Evolutionary conservation across 2,113 vertebrate genomes (phyloP).

Genomic region (Hassar affinis): DNA sequence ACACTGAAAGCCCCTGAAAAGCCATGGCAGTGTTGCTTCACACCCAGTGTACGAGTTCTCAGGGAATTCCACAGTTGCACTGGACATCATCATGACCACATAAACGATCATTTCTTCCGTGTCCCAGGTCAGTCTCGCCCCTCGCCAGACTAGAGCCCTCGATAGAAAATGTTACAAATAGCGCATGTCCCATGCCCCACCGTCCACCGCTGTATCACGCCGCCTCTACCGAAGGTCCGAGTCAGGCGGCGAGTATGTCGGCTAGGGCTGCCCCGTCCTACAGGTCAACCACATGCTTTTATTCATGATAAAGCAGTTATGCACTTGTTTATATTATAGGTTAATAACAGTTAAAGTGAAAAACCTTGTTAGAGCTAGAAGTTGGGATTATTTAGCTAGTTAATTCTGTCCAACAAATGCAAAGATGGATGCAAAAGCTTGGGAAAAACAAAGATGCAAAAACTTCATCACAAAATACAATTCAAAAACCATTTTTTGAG

Average conservation of each 20-base stretch:
- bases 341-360: too few relatives aligned
- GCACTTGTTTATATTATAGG: not conserved
- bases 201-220: not conserved
- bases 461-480: too few relatives aligned
- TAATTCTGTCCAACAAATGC: not conserved
- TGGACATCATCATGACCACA: conserved; percentile 51
- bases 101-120: conserved; percentile 18
- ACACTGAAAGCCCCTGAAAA: conserved; percentile 49
- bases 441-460: too few relatives aligned
- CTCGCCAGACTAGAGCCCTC: not conserved
- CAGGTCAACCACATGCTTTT: not conserved
- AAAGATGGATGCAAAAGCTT: not conserved
- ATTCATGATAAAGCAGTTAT: not conserved
- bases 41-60: conserved; percentile 71
- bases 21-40: conserved; percentile 62
- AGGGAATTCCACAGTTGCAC: conserved; percentile 73
- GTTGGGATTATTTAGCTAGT: not conserved
- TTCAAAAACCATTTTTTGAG: not conserved
- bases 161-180: not conserved
- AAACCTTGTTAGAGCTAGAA: not conserved
- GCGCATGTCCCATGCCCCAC: not conserved
- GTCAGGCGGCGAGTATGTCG: not conserved
- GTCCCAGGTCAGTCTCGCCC: not conserved
- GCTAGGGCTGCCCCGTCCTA: conserved; percentile 1
- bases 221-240: not conserved